Base-by-base conservation (phyloP, 2,113 vertebrate species). In the Nothobranchius kuhntae region DNA sequence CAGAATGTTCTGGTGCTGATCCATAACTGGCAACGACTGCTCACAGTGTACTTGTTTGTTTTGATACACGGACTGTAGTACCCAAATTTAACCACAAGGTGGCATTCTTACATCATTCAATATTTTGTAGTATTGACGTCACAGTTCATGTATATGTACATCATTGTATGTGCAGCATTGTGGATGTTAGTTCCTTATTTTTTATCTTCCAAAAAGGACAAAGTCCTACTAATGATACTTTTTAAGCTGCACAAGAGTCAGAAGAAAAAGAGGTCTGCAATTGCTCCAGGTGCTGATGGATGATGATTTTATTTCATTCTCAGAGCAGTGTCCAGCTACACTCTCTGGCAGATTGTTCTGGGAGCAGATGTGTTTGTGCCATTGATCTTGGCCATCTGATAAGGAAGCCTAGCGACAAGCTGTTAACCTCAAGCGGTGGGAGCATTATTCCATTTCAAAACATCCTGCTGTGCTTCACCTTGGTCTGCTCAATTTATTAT, bases 381-480 rank as follows among this genome's bases (percentile, higher is more conserved):
- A 92, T 92, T 87, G 89, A 91, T 92, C 86, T 80, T 36, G 51
- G 82, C 78, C 81, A 71, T 88, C 82, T 83, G 91, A 92, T 92
- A 90, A 91, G 86, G 77, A 80, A 77, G 80, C 75, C 68, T 54
- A 78, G 86, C 78, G 89, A 91, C 89, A 89, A 87, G 78, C 90
- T 90, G 89, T 93, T 92, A 91, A 91, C 90, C 92, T 89, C 77
- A 75, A 75, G 83, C 66, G 71, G 74, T 42, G 65, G 73, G 83
- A 71, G 79, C 82, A 89, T 91, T 88, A 88, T 91, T 91, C 83
- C 85, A 76, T 89, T 82, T 81, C 82, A 78, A 66, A 87, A 75
- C 80, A 70, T 76, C 65, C 78, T 38, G 74, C 60, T 84, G 86
- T 68, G 64, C 80, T 71, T 74, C 14, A 52, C 71, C 60, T 73